Percentiles rank a stretch among this genome's conserved stretches.
Conservation (phyloP, 2,113 vertebrate species). For the Siphamia tubifer region DNA sequence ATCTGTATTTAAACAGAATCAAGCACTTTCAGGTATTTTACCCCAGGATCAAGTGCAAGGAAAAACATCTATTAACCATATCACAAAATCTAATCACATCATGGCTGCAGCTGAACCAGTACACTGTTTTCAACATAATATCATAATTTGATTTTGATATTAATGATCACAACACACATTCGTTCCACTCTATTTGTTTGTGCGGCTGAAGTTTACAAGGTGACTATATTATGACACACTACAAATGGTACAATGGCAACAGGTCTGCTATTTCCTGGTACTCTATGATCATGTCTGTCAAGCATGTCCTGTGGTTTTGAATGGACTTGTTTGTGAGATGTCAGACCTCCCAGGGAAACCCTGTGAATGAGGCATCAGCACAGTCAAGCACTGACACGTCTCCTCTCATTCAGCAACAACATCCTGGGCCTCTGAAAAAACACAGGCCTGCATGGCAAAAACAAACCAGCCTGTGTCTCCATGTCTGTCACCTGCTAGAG, state of each 20-base stretch:
- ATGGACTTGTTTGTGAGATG: conserved; percentile 56
- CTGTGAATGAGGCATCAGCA: conserved; percentile 46
- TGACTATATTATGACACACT: background rate
- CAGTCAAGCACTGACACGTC: conserved; percentile 74
- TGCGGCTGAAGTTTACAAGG: background rate
- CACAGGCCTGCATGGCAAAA: conserved; percentile 24
- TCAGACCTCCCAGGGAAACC: conserved; percentile 46
- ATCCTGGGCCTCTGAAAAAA: conserved; percentile 25
- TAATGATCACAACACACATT: no score
- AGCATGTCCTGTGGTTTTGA: conserved; percentile 35
- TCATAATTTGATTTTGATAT: background rate
- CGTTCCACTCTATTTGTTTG: background rate
- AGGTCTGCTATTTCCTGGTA: conserved; percentile 41
- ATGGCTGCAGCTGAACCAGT: background rate
- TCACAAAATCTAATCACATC: background rate
- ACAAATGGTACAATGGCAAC: conserved; percentile 11
- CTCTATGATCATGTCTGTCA: conserved; percentile 33
- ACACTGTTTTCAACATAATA: background rate
- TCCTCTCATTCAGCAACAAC: conserved; percentile 48
- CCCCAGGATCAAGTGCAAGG: conserved; percentile 47
- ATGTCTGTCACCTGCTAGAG: conserved; percentile 44
- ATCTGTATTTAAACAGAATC: background rate
- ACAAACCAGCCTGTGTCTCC: conserved; percentile 26
- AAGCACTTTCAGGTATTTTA: background rate
- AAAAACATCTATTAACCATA: background rate